These are phyloP conservation scores for Scortum barcoo DNA, from an alignment of 2,113 vertebrate genomes.

Conservation along the genomic window DNA sequence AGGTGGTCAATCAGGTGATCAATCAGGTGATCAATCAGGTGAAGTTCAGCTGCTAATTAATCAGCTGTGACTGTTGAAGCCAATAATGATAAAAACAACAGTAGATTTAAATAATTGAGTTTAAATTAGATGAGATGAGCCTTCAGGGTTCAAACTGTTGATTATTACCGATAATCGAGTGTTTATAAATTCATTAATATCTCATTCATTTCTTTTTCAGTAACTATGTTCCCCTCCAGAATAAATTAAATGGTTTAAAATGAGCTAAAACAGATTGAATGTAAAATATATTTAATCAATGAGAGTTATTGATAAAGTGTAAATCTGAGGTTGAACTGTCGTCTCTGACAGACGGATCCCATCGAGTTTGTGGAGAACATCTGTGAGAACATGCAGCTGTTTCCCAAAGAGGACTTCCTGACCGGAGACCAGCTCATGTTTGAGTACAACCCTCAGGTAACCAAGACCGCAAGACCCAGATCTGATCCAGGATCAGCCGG, in stretches of 20 bases:
- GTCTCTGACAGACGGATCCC: conserved; percentile 90
- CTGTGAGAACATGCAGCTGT: conserved; percentile 98
- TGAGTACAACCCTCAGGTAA: conserved; percentile 81
- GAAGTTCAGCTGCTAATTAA: not conserved
- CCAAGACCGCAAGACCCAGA: not conserved
- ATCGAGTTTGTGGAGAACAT: conserved; percentile 95
- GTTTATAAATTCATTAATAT: not conserved
- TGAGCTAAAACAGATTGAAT: not conserved
- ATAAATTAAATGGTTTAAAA: not conserved
- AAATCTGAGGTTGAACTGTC: not conserved
- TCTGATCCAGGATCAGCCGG: not conserved
- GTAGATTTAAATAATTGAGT: not conserved
- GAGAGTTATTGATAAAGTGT: not conserved
- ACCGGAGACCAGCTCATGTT: conserved; percentile 96
- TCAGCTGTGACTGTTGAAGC: not conserved
- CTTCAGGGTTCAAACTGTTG: not conserved
- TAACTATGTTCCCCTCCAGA: no score
- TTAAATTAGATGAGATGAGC: not conserved
- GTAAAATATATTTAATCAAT: not conserved
- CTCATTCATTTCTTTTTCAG: no score
- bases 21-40: no score
- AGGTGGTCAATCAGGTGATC: not conserved
- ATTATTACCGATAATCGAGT: not conserved
- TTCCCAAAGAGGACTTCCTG: conserved; percentile 92
- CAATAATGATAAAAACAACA: not conserved